These are phyloP conservation scores for Marmota monax DNA, from an alignment of 2,113 vertebrate species.

Conservation along the genomic window DNA sequence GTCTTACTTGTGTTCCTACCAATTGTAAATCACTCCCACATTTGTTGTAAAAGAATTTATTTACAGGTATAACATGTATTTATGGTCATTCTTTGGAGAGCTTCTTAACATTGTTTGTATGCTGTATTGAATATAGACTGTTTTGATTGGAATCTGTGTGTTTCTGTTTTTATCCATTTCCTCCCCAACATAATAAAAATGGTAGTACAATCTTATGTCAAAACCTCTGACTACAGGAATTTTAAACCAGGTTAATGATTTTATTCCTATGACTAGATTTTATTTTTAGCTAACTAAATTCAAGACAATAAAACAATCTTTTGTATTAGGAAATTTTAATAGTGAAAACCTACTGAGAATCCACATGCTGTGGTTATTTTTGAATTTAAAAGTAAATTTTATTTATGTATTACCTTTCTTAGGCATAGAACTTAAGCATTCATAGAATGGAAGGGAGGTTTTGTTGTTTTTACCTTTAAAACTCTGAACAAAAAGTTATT, in stretches of 20 bases:
- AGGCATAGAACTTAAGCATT: slow-evolving; percentile 36
- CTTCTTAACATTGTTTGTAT: background rate
- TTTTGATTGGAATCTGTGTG: slow-evolving; percentile 7
- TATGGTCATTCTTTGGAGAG: slow-evolving; percentile 48
- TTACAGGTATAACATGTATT: slow-evolving; percentile 67
- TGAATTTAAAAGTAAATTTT: slow-evolving; percentile 21
- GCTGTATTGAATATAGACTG: background rate
- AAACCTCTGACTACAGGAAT: background rate
- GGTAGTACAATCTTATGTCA: background rate
- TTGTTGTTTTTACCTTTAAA: slow-evolving; percentile 28
- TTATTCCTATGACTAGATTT: background rate
- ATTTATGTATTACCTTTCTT: background rate
- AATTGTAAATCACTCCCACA: slow-evolving; percentile 75
- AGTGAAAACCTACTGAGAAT: background rate
- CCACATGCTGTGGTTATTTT: background rate
- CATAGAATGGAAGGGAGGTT: background rate
- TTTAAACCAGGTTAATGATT: slow-evolving; percentile 39
- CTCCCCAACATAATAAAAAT: background rate
- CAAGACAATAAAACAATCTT: background rate
- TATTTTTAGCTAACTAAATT: slow-evolving; percentile 33
- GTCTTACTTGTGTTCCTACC: slow-evolving; percentile 81
- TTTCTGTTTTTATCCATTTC: slow-evolving; percentile 9
- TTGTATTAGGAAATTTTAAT: slow-evolving; percentile 5
- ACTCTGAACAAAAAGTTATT: background rate
- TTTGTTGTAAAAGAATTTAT: slow-evolving; percentile 78